phyloP scores from a whole-genome alignment of 35 echinoderm and acorn worm genomes.

The Diadema setosum region DNA sequence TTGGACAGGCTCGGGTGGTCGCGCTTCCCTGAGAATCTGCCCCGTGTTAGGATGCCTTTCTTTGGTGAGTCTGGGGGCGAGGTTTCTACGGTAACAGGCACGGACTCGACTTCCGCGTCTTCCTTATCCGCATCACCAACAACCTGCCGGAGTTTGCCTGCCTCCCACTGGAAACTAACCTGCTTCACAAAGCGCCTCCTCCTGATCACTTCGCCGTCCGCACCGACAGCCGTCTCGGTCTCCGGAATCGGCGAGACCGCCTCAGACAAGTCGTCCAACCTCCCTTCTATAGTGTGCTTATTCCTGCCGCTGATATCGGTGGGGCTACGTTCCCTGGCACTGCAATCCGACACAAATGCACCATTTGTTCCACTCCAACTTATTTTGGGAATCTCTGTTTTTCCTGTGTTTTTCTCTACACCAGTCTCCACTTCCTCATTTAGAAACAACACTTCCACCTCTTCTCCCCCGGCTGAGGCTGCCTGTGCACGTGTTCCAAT shows the following conservation, averaged over 20 bases:
- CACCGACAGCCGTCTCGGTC: neutral
- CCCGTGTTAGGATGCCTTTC: neutral
- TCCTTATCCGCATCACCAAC: neutral
- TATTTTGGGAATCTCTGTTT: too few species aligned
- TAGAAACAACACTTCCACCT: neutral
- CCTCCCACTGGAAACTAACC: neutral
- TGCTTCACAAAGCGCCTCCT: neutral
- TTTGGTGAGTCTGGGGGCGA: neutral
- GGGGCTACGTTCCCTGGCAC: too few species aligned
- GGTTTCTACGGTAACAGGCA: neutral
- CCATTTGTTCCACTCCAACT: too few species aligned
- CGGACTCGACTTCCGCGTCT: neutral
- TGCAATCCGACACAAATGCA: too few species aligned
- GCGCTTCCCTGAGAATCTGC: neutral
- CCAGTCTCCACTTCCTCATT: neutral
- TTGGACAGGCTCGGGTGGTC: constrained; percentile 23
- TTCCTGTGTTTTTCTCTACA: too few species aligned
- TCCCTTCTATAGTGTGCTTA: too few species aligned
- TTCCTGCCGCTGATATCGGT: too few species aligned
- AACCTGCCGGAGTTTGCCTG: neutral
- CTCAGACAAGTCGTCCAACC: neutral
- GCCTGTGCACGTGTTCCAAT: neutral
- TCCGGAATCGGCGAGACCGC: neutral
- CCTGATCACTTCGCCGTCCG: neutral
- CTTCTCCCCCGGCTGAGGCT: neutral